These are phyloP conservation scores for Alcis repandata DNA, from an alignment of 2,888 invertebrate genomes.

Conservation along the genomic window DNA sequence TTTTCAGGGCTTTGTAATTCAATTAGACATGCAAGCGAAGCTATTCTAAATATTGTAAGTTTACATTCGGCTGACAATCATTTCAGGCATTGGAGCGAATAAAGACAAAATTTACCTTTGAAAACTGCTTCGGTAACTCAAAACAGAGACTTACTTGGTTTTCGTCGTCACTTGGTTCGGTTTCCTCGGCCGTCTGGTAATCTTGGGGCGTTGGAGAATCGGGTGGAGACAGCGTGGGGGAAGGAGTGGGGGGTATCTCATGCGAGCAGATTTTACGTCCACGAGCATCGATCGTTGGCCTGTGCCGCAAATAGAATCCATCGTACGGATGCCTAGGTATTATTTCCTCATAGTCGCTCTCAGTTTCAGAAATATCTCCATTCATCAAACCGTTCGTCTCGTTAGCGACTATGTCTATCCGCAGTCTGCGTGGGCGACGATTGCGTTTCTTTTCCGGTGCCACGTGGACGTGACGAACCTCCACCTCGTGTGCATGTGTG, in stretches of 20 bases:
- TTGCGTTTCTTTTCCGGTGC: constrained; percentile 56
- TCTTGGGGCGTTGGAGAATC: constrained; percentile 61
- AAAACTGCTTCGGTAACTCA: constrained; percentile 32
- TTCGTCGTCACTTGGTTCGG: constrained; percentile 57
- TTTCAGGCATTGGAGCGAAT: constrained; percentile 33
- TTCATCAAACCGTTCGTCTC: constrained; percentile 54
- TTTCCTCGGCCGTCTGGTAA: constrained; percentile 56
- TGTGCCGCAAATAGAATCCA: constrained; percentile 80
- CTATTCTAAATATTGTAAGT: constrained; percentile 49
- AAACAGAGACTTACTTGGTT: constrained; percentile 70
- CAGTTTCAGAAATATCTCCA: constrained; percentile 66
- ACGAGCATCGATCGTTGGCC: constrained; percentile 69
- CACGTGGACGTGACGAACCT: constrained; percentile 64
- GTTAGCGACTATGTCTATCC: constrained; percentile 48
- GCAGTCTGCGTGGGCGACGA: constrained; percentile 49
- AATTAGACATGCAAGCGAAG: constrained; percentile 63
- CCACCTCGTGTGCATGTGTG: constrained; percentile 47
- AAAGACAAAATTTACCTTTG: constrained; percentile 44
- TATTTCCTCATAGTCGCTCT: constrained; percentile 70
- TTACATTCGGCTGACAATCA: constrained; percentile 48
- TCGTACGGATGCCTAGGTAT: constrained; percentile 83
- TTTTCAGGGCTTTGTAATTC: constrained; percentile 37
- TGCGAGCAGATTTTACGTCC: constrained; percentile 80
- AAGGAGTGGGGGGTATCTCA: constrained; percentile 74
- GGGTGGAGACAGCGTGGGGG: constrained; percentile 62